Evolutionary conservation across 2,797 vertebrate genomes (phyloP).

Genomic region (Cirrhinus molitorella): DNA sequence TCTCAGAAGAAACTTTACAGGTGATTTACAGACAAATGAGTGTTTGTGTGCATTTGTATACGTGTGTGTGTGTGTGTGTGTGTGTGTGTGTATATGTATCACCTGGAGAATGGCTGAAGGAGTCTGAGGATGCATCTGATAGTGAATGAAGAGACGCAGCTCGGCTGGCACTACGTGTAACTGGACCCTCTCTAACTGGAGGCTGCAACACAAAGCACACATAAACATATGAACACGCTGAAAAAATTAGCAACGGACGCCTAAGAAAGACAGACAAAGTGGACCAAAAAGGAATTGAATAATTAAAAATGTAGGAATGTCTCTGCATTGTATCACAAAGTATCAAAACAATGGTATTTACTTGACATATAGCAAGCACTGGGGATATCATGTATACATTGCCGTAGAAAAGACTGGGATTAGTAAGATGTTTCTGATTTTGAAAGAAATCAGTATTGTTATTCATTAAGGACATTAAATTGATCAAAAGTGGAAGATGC

Average conservation of each 20-base stretch:
- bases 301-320: not conserved
- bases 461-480: not conserved
- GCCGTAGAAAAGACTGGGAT: not conserved
- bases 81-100: conserved; percentile 39
- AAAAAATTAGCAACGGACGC: not conserved
- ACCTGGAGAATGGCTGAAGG: conserved; percentile 88
- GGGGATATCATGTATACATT: not conserved
- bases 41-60: conserved; percentile 6
- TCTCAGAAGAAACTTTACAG: conserved; percentile 41
- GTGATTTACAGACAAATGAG: conserved; percentile 20
- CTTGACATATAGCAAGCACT: not conserved
- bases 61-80: not conserved
- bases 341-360: not conserved
- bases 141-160: conserved; percentile 83
- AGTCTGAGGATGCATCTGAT: conserved; percentile 85
- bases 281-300: not conserved
- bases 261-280: not conserved
- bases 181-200: conserved; percentile 78
- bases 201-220: conserved; percentile 78
- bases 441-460: not conserved
- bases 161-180: conserved; percentile 72
- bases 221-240: not conserved
- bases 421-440: not conserved
- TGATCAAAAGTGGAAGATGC: not conserved
- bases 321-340: not conserved